These are phyloP conservation scores for Heteromyza rotundicornis DNA, from an alignment of 2,888 invertebrate genomes.

Conservation along the genomic window DNA sequence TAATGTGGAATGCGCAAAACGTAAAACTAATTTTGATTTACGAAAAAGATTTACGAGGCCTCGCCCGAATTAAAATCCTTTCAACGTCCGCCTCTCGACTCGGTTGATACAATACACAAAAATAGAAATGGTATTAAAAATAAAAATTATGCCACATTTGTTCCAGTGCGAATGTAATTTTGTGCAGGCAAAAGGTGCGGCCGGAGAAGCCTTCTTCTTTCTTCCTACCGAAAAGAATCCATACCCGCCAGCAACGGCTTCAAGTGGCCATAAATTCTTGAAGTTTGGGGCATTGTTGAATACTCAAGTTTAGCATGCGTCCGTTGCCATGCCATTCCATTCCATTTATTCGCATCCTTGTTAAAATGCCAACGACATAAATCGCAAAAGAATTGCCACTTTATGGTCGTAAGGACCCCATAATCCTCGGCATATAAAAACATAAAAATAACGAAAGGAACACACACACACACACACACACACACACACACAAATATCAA, in stretches of 20 bases:
- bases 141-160: neutral
- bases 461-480: constrained; percentile 17
- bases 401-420: constrained; percentile 52
- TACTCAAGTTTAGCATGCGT: constrained; percentile 18
- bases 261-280: constrained; percentile 54
- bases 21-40: constrained; percentile 26
- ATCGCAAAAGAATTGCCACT: constrained; percentile 55
- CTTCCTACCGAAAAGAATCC: neutral
- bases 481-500: constrained; percentile 20
- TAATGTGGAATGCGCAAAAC: constrained; percentile 84
- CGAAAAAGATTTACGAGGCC: constrained; percentile 21
- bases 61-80: neutral
- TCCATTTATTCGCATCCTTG: constrained; percentile 6
- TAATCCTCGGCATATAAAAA: constrained; percentile 46
- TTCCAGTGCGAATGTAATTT: no score
- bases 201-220: no score
- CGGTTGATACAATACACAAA: neutral
- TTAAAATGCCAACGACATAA: constrained; percentile 40
- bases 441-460: constrained; percentile 18
- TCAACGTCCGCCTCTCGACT: neutral
- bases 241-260: constrained; percentile 40
- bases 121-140: neutral
- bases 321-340: no score
- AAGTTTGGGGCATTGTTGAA: neutral
- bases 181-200: no score